Evolutionary conservation across 2,113 vertebrate genomes (phyloP).

Genomic region (Pavo muticus): DNA sequence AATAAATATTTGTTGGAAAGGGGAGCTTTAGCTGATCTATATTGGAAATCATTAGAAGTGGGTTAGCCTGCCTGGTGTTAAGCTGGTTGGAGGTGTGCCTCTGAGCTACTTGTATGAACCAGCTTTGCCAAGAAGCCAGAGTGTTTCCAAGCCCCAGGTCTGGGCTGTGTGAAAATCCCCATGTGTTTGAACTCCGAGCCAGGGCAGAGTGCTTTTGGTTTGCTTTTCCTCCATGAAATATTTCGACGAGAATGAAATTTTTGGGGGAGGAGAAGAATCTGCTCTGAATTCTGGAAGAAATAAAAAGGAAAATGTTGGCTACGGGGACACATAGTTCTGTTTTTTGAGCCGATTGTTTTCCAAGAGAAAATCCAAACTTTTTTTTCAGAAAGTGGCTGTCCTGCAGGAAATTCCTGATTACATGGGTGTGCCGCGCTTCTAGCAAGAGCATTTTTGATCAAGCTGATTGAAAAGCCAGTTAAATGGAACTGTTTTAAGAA

Average conservation of each 20-base stretch:
- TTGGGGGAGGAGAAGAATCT: not conserved
- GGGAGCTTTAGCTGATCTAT: not conserved
- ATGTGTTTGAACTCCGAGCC: slow-evolving; percentile 19
- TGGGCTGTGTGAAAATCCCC: slow-evolving; percentile 42
- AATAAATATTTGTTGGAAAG: slow-evolving; percentile 1
- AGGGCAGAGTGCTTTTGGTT: slow-evolving; percentile 53
- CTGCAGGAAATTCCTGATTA: slow-evolving; percentile 58
- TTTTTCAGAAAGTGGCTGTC: slow-evolving; percentile 16
- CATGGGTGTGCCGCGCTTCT: not conserved
- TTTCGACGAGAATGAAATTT: slow-evolving; percentile 49
- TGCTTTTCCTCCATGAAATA: slow-evolving; percentile 51
- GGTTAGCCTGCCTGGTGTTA: not conserved
- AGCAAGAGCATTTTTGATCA: not conserved
- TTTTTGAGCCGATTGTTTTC: slow-evolving; percentile 31
- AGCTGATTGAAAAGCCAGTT: slow-evolving; percentile 57
- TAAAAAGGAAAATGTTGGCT: slow-evolving; percentile 56
- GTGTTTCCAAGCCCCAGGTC: slow-evolving; percentile 37
- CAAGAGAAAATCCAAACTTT: slow-evolving; percentile 29
- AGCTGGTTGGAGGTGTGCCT: slow-evolving; percentile 1
- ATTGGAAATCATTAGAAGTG: not conserved
- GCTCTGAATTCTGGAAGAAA: slow-evolving; percentile 64
- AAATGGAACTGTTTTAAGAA: slow-evolving; percentile 39
- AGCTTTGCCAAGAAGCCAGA: slow-evolving; percentile 31
- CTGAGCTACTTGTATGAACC: not conserved
- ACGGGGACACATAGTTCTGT: not conserved